phyloP scores from a whole-genome alignment of 1,140 invertebrate genomes.

The Leptinotarsa texana region DNA sequence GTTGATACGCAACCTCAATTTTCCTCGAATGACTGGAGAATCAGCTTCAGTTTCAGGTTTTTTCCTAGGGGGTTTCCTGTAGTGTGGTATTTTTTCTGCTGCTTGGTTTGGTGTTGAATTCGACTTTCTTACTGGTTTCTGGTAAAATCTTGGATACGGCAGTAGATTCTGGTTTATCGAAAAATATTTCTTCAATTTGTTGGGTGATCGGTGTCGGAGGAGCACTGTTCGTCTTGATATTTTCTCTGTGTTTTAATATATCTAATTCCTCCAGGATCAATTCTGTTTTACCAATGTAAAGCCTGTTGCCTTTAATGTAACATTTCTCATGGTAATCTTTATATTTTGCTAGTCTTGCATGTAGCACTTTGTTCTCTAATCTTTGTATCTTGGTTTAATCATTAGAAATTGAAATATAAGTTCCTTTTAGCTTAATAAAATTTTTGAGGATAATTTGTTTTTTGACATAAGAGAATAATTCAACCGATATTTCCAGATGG shows the following conservation, averaged over 20 bases:
- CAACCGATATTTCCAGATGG: neutral
- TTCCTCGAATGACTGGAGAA: neutral
- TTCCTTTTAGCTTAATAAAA: neutral
- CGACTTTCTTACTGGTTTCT: conserved; percentile 1
- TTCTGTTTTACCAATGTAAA: neutral
- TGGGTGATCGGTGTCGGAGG: neutral
- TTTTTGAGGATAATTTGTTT: neutral
- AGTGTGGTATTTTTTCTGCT: conserved; percentile 3
- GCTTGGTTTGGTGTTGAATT: conserved; percentile 13
- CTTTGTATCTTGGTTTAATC: neutral
- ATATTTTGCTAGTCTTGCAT: neutral
- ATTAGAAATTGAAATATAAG: neutral
- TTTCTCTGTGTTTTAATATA: neutral
- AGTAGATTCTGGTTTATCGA: conserved; percentile 9
- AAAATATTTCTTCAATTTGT: neutral
- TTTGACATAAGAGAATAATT: neutral
- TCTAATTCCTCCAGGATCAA: neutral
- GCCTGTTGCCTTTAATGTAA: neutral
- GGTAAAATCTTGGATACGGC: neutral
- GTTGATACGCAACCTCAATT: neutral
- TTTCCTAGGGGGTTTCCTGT: neutral
- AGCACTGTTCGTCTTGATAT: neutral
- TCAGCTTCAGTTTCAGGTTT: neutral
- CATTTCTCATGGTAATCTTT: neutral
- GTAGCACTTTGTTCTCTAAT: neutral